Percentiles rank a stretch among this genome's conserved stretches.
Evolutionary conservation across 2,113 vertebrate species (phyloP).

Genomic region (Pleuronectes platessa): DNA sequence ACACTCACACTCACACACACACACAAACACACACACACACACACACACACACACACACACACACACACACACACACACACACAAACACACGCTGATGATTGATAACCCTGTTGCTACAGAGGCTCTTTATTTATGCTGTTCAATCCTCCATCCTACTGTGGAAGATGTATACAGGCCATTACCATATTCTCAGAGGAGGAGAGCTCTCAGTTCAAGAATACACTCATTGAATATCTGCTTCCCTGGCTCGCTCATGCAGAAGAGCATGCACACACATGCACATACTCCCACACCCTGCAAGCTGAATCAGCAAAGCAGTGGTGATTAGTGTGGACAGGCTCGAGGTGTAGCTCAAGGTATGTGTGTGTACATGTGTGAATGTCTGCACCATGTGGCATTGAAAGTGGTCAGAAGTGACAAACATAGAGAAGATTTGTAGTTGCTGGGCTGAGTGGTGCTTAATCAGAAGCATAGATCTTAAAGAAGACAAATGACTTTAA

Average conservation of each 20-base stretch:
- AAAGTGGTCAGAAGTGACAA: background rate
- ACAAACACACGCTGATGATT: constrained; percentile 21
- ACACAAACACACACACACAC: constrained; percentile 11
- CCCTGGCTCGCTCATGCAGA: background rate
- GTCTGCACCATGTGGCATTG: constrained; percentile 1
- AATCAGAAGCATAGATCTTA: too few species aligned
- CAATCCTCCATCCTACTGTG: constrained; percentile 1
- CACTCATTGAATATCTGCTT: constrained; percentile 35
- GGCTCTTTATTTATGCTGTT: constrained; percentile 54
- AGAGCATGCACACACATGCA: background rate
- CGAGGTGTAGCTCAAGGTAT: constrained; percentile 12
- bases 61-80: constrained; percentile 16
- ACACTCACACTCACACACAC: constrained; percentile 5
- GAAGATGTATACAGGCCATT: constrained; percentile 44
- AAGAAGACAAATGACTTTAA: too few species aligned
- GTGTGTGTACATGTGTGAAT: constrained; percentile 15
- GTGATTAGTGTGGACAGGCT: constrained; percentile 15
- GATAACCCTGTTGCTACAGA: constrained; percentile 35
- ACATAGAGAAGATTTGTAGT: too few species aligned
- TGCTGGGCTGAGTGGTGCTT: too few species aligned
- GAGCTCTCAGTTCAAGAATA: constrained; percentile 11
- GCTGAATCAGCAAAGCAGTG: constrained; percentile 42
- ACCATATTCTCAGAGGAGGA: constrained; percentile 14
- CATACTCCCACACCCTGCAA: background rate
- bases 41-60: background rate